Conservation (phyloP, 2,113 vertebrate genomes). For the Antennarius striatus region DNA sequence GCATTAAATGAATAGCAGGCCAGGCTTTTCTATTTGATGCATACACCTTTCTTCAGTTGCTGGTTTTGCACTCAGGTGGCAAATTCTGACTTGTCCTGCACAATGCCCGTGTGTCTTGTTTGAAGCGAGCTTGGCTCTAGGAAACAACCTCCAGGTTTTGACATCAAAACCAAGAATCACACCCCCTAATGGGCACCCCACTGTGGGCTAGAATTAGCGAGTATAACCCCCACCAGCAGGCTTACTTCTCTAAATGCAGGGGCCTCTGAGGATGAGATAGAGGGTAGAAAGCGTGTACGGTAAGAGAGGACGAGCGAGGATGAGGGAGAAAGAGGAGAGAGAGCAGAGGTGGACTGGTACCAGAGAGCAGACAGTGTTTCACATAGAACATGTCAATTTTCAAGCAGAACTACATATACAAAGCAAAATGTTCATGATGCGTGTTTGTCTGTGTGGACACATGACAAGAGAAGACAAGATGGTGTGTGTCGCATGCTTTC, state of each 20-base stretch:
- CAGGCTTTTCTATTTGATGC: background rate
- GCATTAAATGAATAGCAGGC: conserved; percentile 13
- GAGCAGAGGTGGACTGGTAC: conserved; percentile 4
- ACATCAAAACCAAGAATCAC: conserved; percentile 76
- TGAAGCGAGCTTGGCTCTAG: conserved; percentile 73
- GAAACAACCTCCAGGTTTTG: conserved; percentile 76
- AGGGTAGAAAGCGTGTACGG: conserved; percentile 43
- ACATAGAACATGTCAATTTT: conserved; percentile 12
- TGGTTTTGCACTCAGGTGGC: conserved; percentile 62
- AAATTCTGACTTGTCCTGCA: conserved; percentile 56
- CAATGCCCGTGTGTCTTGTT: conserved; percentile 66
- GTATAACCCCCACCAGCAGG: conserved; percentile 74
- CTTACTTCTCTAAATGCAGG: conserved; percentile 75
- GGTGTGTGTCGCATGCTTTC: conserved; percentile 52
- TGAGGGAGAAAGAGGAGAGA: conserved; percentile 8
- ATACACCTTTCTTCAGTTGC: conserved; percentile 23
- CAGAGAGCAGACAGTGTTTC: conserved; percentile 13
- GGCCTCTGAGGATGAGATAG: conserved; percentile 57
- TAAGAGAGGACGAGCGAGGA: conserved; percentile 14
- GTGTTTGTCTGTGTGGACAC: background rate
- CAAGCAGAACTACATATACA: conserved; percentile 20
- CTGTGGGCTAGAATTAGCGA: conserved; percentile 74
- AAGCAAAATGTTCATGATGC: conserved; percentile 9
- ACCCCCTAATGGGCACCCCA: conserved; percentile 76
- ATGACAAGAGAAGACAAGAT: conserved; percentile 6